A percentile compares a stretch with the other conserved stretches of the same genome.
phyloP scores from a whole-genome alignment of 1,140 invertebrate species.

The Drosophila repleta region DNA sequence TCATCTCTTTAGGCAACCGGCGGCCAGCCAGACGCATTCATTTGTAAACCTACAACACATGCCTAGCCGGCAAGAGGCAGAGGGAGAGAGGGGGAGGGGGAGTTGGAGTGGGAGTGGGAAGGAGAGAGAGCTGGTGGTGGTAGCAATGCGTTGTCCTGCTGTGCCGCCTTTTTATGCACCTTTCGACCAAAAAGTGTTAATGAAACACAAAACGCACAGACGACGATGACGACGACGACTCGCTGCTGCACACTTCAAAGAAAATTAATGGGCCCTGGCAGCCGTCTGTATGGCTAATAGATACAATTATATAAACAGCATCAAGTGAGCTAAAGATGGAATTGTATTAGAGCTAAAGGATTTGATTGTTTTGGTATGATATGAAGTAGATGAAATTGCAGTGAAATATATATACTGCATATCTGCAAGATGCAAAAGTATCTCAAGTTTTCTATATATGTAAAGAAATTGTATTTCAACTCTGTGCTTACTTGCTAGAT shows the following conservation, averaged over 20 bases:
- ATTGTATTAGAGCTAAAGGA: background rate
- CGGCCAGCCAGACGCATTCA: constrained; percentile 70
- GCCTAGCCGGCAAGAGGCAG: background rate
- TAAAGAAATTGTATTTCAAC: too few species aligned
- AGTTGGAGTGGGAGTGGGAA: background rate
- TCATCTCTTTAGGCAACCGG: constrained; percentile 41
- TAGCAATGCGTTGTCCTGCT: constrained; percentile 6
- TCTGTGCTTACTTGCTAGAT: too few species aligned
- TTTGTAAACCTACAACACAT: constrained; percentile 73
- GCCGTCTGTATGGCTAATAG: background rate
- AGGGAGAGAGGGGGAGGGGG: background rate
- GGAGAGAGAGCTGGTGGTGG: background rate
- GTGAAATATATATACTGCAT: too few species aligned
- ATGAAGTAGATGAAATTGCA: too few species aligned
- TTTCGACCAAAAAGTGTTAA: constrained; percentile 74
- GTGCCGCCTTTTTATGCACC: constrained; percentile 67
- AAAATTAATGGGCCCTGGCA: constrained; percentile 1
- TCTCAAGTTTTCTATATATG: too few species aligned
- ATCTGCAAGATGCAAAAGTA: too few species aligned
- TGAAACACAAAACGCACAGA: constrained; percentile 59
- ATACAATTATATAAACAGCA: constrained; percentile 3
- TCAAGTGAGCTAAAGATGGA: background rate
- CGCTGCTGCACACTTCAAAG: constrained; percentile 28
- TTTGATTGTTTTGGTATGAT: too few species aligned
- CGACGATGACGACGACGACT: background rate